Evolutionary conservation across 2,888 invertebrate species (phyloP), one percentile per base, ranked within the genome.

Genomic region (Xanthia togata): DNA sequence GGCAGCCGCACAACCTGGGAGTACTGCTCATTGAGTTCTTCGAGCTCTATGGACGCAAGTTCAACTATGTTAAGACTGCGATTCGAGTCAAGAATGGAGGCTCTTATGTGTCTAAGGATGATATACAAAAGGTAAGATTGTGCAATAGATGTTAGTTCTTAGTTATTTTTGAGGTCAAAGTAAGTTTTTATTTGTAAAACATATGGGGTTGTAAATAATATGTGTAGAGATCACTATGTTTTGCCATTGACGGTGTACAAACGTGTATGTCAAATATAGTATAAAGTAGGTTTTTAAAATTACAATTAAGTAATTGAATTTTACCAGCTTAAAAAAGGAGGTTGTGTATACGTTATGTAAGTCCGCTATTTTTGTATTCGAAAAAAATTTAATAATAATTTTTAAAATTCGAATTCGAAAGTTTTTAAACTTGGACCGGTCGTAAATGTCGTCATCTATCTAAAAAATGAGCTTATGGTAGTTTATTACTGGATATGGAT

Each of bases 21-120:
- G 99, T 99, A 83, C 96, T 99, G 90, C 97, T 99, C 88, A 98
- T 99, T 74, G 99, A 99, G 96, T 99, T 99, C 97, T 98, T 99
- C 93, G 99, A 99, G 96, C 97, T 99, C 73, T 99, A 99, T 93
- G 99, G 99, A 31, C 97, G 98, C 87, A 98, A 99, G 95, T 99
- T 99, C 95, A 99, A 99, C 95, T 99, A 99, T 93, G 98, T 99
- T 91, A 98, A 98, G 94, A 99, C 99, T 68, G 99, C 98, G 63
- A 99, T 99, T 88, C 97, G 99, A 85, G 98, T 99, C 87, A 98
- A 99, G 96, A 98, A 98, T 91, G 99, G 99, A 60, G 99, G 99
- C 69, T 97, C 98, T 74, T 99, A 99, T 94, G 98, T 99, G 90
- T 98, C 98, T 85, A 99, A 99, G 96, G 99, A 99, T 90, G 99